Evolutionary conservation across 2,113 vertebrate genomes (phyloP), one percentile per base, ranked within the genome.

Genomic region (Podilymbus podiceps): DNA sequence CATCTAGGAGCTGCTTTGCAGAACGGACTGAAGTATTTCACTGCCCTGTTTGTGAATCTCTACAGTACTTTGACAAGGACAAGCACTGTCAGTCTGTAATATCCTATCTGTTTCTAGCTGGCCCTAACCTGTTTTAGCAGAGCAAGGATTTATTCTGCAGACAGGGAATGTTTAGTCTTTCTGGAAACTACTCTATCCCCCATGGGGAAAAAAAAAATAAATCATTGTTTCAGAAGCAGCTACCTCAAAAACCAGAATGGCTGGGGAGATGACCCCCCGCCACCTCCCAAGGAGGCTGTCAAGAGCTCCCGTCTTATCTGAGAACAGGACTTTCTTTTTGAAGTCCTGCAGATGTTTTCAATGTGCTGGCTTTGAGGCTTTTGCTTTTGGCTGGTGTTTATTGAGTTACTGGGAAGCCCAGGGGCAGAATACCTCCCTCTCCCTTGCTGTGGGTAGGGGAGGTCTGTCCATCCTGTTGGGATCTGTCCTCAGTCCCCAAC

Each of bases 381-480:
- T 50, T 69, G 55, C 21, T 69, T 47, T 88, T 53, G 49, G 11
- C 38, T 66, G 42, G 16, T 55, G 71, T n/a, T 89, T 83, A 38
- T 8, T 71, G 67, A 7, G 2, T n/a, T 79, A 31, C 1, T 46
- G 35, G 40, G 64, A 74, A 86, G 24, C 11, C 53, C 75, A 17
- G 0, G 1, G 40, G 16, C 53, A 68, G 40, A 67, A n/a, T 3
- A 60, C 2, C 15, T 62, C n/a, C 75, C 7, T 5, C 21, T 86
- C 28, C 58, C 46, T 50, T 1, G 1, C 35, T 21, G 9, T 5
- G 21, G 18, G 27, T 53, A 55, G 8, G 30, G 33, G 16, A 72
- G 10, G 11, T 58, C 42, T 78, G 52, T 55, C 84, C 40, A 24
- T 49, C 16, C 42, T 56, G 5, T n/a, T 62, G 59, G 55, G 55